These are phyloP conservation scores for Orbicella faveolata DNA, from an alignment of 64 coral and sea anemone species.

Conservation along the genomic window DNA sequence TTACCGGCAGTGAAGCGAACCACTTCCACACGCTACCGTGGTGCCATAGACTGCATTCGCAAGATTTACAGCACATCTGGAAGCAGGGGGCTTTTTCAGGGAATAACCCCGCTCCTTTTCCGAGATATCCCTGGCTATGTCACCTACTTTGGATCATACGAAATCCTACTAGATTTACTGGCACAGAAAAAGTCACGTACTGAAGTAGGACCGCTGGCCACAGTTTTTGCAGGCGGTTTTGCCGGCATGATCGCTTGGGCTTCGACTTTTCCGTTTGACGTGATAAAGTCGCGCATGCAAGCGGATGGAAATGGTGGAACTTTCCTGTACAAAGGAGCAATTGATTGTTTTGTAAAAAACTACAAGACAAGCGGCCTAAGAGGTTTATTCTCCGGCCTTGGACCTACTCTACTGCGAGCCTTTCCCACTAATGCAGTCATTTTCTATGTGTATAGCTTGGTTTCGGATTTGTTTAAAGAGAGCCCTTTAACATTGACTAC, in stretches of 20 bases:
- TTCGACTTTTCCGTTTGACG: slow-evolving; percentile 70
- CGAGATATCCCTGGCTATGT: slow-evolving; percentile 87
- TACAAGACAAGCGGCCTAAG: slow-evolving; percentile 60
- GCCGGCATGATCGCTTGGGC: slow-evolving; percentile 73
- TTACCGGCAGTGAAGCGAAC: slow-evolving; percentile 39
- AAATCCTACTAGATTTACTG: slow-evolving; percentile 50
- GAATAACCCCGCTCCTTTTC: slow-evolving; percentile 37
- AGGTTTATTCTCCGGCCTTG: slow-evolving; percentile 60
- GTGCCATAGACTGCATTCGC: slow-evolving; percentile 71
- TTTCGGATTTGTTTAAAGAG: slow-evolving; percentile 25
- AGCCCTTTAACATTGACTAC: background rate
- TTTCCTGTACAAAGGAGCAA: slow-evolving; percentile 46
- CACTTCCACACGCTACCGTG: slow-evolving; percentile 43
- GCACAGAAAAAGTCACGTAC: slow-evolving; percentile 7
- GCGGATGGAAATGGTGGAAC: slow-evolving; percentile 65
- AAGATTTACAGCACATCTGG: slow-evolving; percentile 77
- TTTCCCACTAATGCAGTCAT: slow-evolving; percentile 69
- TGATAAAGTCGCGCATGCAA: slow-evolving; percentile 67
- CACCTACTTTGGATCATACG: slow-evolving; percentile 81
- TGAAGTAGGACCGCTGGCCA: slow-evolving; percentile 42
- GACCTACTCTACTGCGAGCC: slow-evolving; percentile 61
- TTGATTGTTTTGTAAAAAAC: slow-evolving; percentile 61
- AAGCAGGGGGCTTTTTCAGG: slow-evolving; percentile 81
- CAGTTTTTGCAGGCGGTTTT: slow-evolving; percentile 70
- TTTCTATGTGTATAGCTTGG: slow-evolving; percentile 54